phyloP scores from a whole-genome alignment of 1,140 invertebrate species.

The Pentalonia nigronervosa region DNA sequence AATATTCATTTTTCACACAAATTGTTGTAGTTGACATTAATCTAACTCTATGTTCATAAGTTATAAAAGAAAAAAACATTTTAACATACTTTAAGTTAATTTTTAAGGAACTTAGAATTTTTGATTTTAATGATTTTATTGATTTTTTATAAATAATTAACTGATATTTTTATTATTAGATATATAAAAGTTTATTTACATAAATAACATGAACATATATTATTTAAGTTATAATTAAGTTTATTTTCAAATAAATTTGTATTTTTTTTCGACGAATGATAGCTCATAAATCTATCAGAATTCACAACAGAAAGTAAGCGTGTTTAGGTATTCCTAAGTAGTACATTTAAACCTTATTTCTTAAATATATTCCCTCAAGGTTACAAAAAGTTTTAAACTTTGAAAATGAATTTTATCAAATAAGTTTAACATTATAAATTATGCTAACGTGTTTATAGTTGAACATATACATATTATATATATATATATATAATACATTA shows the following conservation, averaged over 20 bases:
- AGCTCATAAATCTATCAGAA: background rate
- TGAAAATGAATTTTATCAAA: background rate
- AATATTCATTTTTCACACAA: background rate
- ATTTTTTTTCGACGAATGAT: background rate
- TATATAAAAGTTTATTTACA: background rate
- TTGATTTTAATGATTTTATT: background rate
- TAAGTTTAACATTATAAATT: conserved; percentile 21
- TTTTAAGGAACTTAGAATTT: background rate
- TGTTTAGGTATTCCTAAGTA: background rate
- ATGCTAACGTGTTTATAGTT: conserved; percentile 24
- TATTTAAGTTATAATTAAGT: background rate
- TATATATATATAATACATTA: background rate
- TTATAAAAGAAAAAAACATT: background rate
- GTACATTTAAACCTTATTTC: background rate
- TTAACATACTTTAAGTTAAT: background rate
- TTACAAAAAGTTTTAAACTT: background rate
- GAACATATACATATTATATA: background rate
- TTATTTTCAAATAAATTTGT: background rate
- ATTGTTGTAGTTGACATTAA: background rate
- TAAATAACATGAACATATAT: background rate
- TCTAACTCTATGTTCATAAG: background rate
- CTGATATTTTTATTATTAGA: background rate
- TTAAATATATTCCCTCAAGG: background rate
- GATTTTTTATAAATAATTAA: background rate
- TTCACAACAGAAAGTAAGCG: background rate